These are phyloP conservation scores for Nycticryphes semicollaris DNA, from an alignment of 2,113 vertebrate genomes.

Conservation along the genomic window DNA sequence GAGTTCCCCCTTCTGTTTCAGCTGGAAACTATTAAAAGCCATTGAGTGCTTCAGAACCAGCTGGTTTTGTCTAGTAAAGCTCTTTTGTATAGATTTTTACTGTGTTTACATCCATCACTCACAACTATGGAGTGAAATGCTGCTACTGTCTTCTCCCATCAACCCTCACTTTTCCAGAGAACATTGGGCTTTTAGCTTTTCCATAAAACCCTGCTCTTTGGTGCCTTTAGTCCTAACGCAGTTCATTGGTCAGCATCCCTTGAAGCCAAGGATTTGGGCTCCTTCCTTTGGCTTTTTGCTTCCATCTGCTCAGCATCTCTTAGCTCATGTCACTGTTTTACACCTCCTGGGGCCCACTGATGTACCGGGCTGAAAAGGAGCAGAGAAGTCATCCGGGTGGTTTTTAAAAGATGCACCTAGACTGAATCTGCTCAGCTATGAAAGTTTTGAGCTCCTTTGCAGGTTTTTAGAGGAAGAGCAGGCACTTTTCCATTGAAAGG, in stretches of 20 bases:
- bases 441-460: neutral
- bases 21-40: neutral
- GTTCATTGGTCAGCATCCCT: neutral
- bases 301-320: neutral
- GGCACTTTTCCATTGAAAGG: neutral
- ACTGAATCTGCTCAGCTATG: neutral
- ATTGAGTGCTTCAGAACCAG: neutral
- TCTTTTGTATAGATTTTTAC: neutral
- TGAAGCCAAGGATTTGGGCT: neutral
- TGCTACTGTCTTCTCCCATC: neutral
- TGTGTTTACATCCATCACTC: neutral
- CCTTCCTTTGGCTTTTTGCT: neutral
- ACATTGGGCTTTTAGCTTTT: neutral
- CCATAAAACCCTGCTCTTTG: neutral
- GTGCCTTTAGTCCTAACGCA: neutral
- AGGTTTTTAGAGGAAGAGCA: neutral
- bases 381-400: neutral
- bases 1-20: constrained; percentile 31
- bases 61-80: neutral
- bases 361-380: neutral
- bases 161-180: neutral
- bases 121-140: neutral
- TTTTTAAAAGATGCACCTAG: neutral
- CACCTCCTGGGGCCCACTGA: neutral
- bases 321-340: neutral